A percentile compares a stretch with the other conserved stretches of the same genome.
Evolutionary conservation across 1,140 invertebrate species (phyloP).

Genomic region (Ectropis grisescens): DNA sequence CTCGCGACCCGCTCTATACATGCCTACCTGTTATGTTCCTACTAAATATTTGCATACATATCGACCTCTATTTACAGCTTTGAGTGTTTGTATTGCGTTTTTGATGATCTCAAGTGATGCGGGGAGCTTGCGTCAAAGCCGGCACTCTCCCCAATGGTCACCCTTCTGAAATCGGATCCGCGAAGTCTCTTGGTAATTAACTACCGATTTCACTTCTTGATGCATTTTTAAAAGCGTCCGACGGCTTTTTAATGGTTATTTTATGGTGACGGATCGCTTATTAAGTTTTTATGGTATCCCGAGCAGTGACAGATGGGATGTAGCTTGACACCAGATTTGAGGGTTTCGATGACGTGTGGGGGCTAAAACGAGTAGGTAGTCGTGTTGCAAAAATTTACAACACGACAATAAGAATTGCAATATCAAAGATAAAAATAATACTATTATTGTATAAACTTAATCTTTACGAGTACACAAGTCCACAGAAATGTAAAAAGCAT

Average conservation of each 20-base stretch:
- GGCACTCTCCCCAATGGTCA: constrained; percentile 5
- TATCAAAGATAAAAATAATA: too few relatives aligned
- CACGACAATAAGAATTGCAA: too few relatives aligned
- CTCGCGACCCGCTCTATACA: constrained; percentile 30
- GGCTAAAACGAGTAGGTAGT: too few relatives aligned
- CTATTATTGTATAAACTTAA: too few relatives aligned
- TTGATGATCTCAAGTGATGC: constrained; percentile 19
- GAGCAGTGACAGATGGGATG: constrained; percentile 58
- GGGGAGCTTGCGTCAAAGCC: constrained; percentile 1
- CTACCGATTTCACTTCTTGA: constrained; percentile 67
- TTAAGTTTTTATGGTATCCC: constrained; percentile 61
- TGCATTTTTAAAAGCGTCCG: constrained; percentile 68
- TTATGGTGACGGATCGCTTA: constrained; percentile 69
- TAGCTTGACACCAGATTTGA: constrained; percentile 63
- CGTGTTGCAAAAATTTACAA: too few relatives aligned
- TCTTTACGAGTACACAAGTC: too few relatives aligned
- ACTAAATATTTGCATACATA: constrained; percentile 64
- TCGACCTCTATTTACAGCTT: constrained; percentile 8
- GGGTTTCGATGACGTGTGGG: constrained; percentile 12
- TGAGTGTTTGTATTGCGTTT: constrained; percentile 26
- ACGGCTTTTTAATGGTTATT: constrained; percentile 68
- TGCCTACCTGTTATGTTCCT: constrained; percentile 53
- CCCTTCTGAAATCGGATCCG: constrained; percentile 52
- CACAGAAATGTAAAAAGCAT: too few relatives aligned
- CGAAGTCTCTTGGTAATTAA: constrained; percentile 66